Conservation (phyloP, 2,888 invertebrate species). For the Xestia rhomboidea region DNA sequence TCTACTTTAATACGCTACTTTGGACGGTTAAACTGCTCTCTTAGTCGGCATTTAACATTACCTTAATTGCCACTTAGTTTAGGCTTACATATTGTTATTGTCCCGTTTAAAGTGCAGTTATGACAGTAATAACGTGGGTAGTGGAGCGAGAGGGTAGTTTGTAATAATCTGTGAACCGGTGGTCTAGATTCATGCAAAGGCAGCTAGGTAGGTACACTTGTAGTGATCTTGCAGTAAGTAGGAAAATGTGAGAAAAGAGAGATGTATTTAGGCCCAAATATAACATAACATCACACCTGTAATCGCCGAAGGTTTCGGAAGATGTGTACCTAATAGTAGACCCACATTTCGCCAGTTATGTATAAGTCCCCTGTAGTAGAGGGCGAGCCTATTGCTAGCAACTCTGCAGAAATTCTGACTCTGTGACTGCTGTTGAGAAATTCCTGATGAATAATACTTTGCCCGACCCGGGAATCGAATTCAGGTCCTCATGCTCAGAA, state of each 20-base stretch:
- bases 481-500: too few species aligned
- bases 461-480: too few species aligned
- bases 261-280: neutral
- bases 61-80: conserved; percentile 69
- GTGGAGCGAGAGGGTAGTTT: conserved; percentile 28
- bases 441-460: too few species aligned
- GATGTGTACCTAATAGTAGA: too few species aligned
- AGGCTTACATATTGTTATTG: conserved; percentile 66
- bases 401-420: too few species aligned
- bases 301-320: too few species aligned
- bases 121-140: conserved; percentile 43
- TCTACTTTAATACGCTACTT: conserved; percentile 59
- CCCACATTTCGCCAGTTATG: too few species aligned
- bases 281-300: too few species aligned
- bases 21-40: conserved; percentile 53
- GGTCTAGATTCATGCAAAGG: neutral
- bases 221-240: neutral
- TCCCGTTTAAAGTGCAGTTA: conserved; percentile 58
- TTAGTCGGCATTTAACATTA: conserved; percentile 47
- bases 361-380: too few species aligned
- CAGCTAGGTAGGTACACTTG: neutral
- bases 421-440: too few species aligned
- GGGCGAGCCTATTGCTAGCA: too few species aligned
- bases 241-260: neutral
- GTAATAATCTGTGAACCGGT: conserved; percentile 10